Base-by-base conservation (phyloP, 2,797 vertebrate genomes). In the Gymnodraco acuticeps region DNA sequence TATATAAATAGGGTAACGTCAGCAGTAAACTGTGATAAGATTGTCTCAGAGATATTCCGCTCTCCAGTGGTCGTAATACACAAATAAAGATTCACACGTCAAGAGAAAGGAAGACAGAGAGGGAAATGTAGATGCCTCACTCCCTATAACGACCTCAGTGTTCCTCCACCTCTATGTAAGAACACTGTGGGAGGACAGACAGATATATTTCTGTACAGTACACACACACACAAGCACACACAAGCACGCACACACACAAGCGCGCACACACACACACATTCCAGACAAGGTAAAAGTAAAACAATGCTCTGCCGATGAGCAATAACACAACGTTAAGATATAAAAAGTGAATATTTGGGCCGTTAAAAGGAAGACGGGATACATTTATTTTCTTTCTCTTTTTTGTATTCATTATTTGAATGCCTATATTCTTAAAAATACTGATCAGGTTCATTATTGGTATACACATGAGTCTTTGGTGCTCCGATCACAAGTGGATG, bases 141-240 rank as follows among this genome's bases (percentile, higher is more conserved):
- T 19, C 33, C 78, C 66, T 73, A 23, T 3, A 59, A 61, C 66
- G 62, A 78, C 62, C 75, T 81, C 58, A 38, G n/a, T 71, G 69
- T 63, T 87, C 54, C 58, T 71, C 60, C 62, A 78, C 20, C 50
- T 83, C 75, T 54, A 42, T 68, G 59, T 65, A 77, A 52, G 75
- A 83, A 75, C 31, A 62, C 38, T 20, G 63, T 75, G 71, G 77
- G 51, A 80, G 66, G 74, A 73, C 74, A 77, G 60, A 82, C 67
- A 51, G 47, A 79, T 72, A 45, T 46, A 63, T 73, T 80, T 75
- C 74, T 62, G 61, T 31, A n/a, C 48, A 55, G 31, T 42, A 65
- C 23, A 73, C 38, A 53, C 72, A 64, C 14, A 12, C 38, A 43
- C 59, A 55, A 2, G 2, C 20, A 20, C 20, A 20, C 23, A 23